Evolutionary conservation across 2,113 vertebrate genomes (phyloP).

Genomic region (Chloebia gouldiae): DNA sequence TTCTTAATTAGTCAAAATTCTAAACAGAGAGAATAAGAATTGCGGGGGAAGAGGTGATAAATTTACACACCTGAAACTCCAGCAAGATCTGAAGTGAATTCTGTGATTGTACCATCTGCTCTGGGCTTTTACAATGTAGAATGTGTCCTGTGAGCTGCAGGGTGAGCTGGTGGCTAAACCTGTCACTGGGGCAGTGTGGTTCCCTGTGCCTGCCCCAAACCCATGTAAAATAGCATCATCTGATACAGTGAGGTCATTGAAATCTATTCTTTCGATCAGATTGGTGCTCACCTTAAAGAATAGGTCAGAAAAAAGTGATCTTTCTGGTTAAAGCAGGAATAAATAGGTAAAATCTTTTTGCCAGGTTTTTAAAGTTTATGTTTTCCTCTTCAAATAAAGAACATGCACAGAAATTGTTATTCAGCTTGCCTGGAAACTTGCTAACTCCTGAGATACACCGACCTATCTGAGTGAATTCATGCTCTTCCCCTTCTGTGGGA

Average conservation of each 20-base stretch:
- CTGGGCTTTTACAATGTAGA: not conserved
- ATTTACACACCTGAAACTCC: not conserved
- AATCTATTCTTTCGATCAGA: not conserved
- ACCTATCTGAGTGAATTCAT: not conserved
- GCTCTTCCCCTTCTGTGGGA: not conserved
- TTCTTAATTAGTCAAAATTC: not conserved
- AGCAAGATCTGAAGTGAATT: not conserved
- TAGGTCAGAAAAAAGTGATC: not conserved
- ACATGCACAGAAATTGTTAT: accelerated
- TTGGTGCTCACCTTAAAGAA: not conserved
- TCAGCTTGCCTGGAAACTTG: not conserved
- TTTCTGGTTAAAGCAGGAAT: not conserved
- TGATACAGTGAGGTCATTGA: not conserved
- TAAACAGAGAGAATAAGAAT: not conserved
- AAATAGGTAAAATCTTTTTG: not conserved
- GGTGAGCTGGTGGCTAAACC: not conserved
- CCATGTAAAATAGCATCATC: not conserved
- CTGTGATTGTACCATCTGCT: accelerated
- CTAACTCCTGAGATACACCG: not conserved
- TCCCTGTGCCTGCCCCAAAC: not conserved
- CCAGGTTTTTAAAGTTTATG: accelerated
- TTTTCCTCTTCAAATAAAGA: not conserved
- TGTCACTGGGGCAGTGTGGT: not conserved
- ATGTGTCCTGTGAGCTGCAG: not conserved
- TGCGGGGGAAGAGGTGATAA: not conserved